A percentile compares a stretch with the other conserved stretches of the same genome.
Evolutionary conservation across 1,140 invertebrate genomes (phyloP).

Genomic region (Whitmania pigra): DNA sequence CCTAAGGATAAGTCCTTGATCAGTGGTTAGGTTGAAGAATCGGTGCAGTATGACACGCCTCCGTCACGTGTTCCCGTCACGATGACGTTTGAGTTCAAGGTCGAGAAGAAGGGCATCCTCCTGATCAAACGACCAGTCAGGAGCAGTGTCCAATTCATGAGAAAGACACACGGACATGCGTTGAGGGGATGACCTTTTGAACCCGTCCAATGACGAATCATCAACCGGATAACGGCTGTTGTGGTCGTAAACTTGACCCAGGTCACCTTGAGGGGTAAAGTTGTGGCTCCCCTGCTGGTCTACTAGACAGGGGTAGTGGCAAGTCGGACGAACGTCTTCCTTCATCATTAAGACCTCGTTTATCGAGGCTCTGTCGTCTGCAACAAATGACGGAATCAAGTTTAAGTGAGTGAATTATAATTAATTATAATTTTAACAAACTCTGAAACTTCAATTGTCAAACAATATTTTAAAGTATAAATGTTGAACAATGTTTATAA

Average conservation of each 20-base stretch:
- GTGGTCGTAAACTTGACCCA: background rate
- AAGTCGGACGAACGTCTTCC: slow-evolving; percentile 2
- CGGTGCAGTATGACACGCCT: too few species aligned
- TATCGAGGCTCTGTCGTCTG: slow-evolving; percentile 8
- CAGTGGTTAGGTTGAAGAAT: too few species aligned
- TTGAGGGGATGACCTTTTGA: background rate
- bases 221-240: background rate
- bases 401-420: too few species aligned
- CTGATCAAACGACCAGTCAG: slow-evolving; percentile 11
- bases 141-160: slow-evolving; percentile 1
- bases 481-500: too few species aligned
- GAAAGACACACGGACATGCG: slow-evolving; percentile 4
- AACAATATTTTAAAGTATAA: too few species aligned
- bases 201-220: background rate
- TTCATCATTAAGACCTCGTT: slow-evolving; percentile 9
- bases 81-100: background rate
- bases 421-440: too few species aligned
- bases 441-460: too few species aligned
- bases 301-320: background rate
- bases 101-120: slow-evolving; percentile 4
- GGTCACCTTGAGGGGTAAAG: background rate
- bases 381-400: too few species aligned
- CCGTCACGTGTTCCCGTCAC: too few species aligned
- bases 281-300: background rate
- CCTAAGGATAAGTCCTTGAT: too few species aligned